Conservation (phyloP, 2,113 vertebrate species). For the Dipodomys spectabilis region DNA sequence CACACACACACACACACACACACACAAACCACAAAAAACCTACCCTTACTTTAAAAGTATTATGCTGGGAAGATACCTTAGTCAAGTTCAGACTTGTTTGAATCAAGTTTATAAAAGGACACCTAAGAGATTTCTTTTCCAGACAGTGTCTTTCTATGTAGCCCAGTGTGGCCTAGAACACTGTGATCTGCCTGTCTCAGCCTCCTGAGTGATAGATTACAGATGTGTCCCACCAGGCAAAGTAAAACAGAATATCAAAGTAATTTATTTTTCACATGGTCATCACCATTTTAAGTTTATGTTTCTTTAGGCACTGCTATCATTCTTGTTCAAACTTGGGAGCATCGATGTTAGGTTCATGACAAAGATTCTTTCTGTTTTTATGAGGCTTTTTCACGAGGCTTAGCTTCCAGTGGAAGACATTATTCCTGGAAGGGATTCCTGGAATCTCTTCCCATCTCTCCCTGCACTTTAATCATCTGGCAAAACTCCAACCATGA, state of each 20-base stretch:
- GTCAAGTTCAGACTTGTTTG: not conserved
- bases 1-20: too few species aligned
- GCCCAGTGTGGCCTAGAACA: too few species aligned
- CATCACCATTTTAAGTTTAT: not conserved
- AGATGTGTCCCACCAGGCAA: too few species aligned
- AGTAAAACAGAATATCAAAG: not conserved
- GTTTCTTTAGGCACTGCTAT: not conserved
- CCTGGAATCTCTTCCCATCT: not conserved
- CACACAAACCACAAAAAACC: too few species aligned
- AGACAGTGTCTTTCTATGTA: too few species aligned
- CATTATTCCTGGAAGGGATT: not conserved
- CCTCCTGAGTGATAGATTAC: too few species aligned
- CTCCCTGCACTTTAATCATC: not conserved
- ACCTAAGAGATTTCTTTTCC: not conserved
- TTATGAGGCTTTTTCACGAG: not conserved
- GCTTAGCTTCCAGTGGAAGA: not conserved
- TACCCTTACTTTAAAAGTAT: not conserved
- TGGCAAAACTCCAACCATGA: not conserved
- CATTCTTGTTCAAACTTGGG: not conserved
- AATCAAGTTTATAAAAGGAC: not conserved
- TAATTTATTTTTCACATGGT: not conserved
- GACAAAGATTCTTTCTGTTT: not conserved
- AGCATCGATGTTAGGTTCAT: not conserved
- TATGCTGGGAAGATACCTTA: not conserved
- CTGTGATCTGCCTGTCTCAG: too few species aligned